Conservation (phyloP, 2,888 invertebrate genomes). For the Trissoscelio sp. region DNA sequence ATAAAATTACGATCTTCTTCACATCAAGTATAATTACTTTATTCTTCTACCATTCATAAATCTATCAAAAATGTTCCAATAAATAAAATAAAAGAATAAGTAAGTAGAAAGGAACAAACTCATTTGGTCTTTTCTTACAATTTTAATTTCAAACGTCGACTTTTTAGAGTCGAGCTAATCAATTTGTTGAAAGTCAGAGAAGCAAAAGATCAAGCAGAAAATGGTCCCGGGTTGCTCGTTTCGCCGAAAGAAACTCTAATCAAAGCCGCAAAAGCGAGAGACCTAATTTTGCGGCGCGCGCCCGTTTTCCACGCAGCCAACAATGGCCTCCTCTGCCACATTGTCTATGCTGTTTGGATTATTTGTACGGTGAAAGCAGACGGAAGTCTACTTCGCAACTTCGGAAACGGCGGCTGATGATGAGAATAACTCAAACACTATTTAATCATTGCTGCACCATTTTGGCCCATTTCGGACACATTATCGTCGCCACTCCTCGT, state of each 20-base stretch:
- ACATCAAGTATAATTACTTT: neutral
- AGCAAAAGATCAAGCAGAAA: conserved; percentile 66
- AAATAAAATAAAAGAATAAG: neutral
- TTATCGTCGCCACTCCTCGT: neutral
- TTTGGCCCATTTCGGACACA: conserved; percentile 29
- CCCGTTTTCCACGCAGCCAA: conserved; percentile 49
- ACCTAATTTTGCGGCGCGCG: conserved; percentile 62
- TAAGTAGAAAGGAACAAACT: neutral
- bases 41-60: too few relatives aligned
- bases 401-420: conserved; percentile 52
- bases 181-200: conserved; percentile 29
- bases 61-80: too few relatives aligned
- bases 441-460: conserved; percentile 44
- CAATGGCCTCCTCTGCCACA: conserved; percentile 58
- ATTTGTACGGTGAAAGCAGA: conserved; percentile 53
- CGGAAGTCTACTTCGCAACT: conserved; percentile 47
- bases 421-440: conserved; percentile 47
- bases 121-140: too few relatives aligned
- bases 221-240: conserved; percentile 55
- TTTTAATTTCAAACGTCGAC: too few relatives aligned
- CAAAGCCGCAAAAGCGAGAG: conserved; percentile 67
- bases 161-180: conserved; percentile 10
- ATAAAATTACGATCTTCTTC: conserved; percentile 8
- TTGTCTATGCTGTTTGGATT: conserved; percentile 61
- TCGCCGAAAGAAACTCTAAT: conserved; percentile 71